phyloP scores from a whole-genome alignment of 92 coral and sea anemone genomes.

The Isaurus tuberculatus region DNA sequence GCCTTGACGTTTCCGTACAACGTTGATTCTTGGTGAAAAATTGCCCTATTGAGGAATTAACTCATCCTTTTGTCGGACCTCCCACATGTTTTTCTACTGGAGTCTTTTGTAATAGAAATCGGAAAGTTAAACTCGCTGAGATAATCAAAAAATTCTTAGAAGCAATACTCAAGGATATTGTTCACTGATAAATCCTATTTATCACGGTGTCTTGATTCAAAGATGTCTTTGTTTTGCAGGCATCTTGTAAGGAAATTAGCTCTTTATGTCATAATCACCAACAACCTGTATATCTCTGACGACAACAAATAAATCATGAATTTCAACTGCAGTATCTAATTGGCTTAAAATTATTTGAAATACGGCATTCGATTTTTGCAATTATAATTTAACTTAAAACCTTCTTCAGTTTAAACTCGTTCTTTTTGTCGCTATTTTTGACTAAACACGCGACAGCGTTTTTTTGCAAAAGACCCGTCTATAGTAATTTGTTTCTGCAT shows the following conservation, averaged over 20 bases:
- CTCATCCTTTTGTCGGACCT: constrained; percentile 27
- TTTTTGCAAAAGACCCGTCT: background rate
- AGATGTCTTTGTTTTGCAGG: constrained; percentile 1
- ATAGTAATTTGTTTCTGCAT: background rate
- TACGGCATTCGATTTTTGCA: background rate
- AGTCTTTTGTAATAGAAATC: background rate
- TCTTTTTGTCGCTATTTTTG: background rate
- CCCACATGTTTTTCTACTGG: constrained; percentile 30
- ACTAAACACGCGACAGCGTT: background rate
- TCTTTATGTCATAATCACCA: constrained; percentile 29
- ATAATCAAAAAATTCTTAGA: background rate
- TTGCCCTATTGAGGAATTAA: constrained; percentile 37
- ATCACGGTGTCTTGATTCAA: background rate
- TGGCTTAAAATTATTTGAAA: background rate
- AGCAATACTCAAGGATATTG: constrained; percentile 18
- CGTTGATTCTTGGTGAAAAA: constrained; percentile 35
- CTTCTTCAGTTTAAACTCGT: background rate
- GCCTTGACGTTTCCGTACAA: constrained; percentile 35
- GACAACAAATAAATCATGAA: constrained; percentile 47
- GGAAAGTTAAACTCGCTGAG: background rate
- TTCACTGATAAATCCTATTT: background rate
- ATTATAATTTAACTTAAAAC: background rate
- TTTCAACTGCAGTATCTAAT: constrained; percentile 10
- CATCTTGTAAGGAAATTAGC: constrained; percentile 44
- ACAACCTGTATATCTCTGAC: constrained; percentile 11